Base-by-base conservation (phyloP, 2,888 invertebrate genomes). In the Drosophila subsilvestris region DNA sequence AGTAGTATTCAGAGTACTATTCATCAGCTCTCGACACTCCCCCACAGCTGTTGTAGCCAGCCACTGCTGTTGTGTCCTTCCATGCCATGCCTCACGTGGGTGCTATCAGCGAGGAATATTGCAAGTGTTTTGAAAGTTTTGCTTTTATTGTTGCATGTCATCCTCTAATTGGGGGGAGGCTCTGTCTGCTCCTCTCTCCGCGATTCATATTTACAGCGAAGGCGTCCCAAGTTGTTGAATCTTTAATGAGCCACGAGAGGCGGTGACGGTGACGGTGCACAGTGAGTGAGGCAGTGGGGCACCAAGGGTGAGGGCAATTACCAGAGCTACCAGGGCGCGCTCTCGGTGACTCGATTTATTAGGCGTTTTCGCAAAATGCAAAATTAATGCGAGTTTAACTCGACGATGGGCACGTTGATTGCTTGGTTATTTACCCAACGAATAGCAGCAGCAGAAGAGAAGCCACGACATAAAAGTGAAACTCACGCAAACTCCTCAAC, bases 111-210 rank as follows among this genome's bases (percentile, higher is more conserved):
- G 22, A 5, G 25, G 25, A 5, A 25, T 25, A 22, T 6, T 25
- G 25, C 25, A 25, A 25, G 25, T 37, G 74, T 59, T 53, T 47
- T 9, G 37, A 60, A 62, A 66, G 53, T 48, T 63, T 25, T 20
- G 50, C 55, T 49, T 27, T 20, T 47, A 55, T 63, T 84, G 56
- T 86, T 68, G 87, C 80, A 85, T 85, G 80, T 85, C 83, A 85
- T 63, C 37, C n/a, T 1, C 77, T 81, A 81, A 81, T 81, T 81
- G 88, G 70, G 42, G 51, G 32, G 42, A 59, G 50, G 27, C n/a
- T 18, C 17, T 50, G 25, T 25, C 18, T 3, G 20, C 17, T 14
- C 3, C 14, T 29, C 43, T 27, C 51, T 48, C 45, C 54, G 62
- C 60, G 61, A 62, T 76, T 51, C 74, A 74, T 75, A 75, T 68